Percentiles rank a stretch among this genome's conserved stretches.
Conservation (phyloP, 2,797 vertebrate species). For the Bradypodion ventrale region DNA sequence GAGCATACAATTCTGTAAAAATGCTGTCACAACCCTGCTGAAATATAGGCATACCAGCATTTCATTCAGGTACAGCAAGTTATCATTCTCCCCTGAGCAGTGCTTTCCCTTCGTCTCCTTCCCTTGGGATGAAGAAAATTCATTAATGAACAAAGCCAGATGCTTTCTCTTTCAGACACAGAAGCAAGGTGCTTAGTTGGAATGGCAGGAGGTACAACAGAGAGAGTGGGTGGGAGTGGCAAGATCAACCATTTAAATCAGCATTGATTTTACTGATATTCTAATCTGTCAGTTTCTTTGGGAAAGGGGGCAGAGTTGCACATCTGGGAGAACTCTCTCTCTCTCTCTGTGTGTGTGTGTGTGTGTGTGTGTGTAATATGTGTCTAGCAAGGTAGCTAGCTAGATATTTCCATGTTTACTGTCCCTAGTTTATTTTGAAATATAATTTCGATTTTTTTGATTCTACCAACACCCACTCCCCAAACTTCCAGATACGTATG, state of each 20-base stretch:
- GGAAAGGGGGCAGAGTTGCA: neutral
- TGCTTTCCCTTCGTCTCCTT: neutral
- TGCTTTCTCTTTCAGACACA: neutral
- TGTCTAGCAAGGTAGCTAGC: too few species aligned
- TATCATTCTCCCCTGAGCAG: too few species aligned
- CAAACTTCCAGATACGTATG: neutral
- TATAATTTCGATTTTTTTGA: neutral
- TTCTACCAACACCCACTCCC: neutral
- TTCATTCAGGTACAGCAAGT: too few species aligned
- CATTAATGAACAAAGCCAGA: neutral
- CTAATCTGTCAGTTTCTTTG: neutral
- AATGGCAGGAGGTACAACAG: neutral
- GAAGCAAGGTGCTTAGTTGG: neutral
- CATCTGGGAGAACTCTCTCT: neutral
- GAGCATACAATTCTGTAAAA: too few species aligned
- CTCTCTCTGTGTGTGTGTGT: too few species aligned
- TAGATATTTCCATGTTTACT: too few species aligned
- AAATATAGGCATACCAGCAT: too few species aligned
- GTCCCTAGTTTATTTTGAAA: too few species aligned
- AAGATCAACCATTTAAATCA: neutral
- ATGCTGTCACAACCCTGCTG: too few species aligned
- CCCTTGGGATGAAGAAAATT: neutral
- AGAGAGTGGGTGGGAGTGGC: neutral
- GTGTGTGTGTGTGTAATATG: too few species aligned
- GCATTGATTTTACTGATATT: neutral